Percentiles rank a stretch among this genome's conserved stretches.
These are phyloP conservation scores for Zosterops lateralis DNA, from an alignment of 2,113 vertebrate species.

Conservation along the genomic window DNA sequence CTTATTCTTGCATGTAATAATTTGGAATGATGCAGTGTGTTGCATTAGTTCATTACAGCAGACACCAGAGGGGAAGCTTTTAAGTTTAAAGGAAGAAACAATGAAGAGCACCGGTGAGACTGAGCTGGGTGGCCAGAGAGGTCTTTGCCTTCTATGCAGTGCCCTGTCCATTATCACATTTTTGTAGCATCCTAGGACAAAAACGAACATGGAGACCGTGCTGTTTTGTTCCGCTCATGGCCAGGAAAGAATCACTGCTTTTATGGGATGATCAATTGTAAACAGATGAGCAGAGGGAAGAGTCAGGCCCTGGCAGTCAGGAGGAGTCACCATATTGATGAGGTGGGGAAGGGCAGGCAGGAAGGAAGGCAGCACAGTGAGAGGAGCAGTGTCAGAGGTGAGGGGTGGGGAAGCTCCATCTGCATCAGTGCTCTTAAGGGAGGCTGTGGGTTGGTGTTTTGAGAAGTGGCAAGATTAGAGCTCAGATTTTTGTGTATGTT, in stretches of 20 bases:
- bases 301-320: not conserved
- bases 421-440: not conserved
- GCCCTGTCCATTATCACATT: not conserved
- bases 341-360: not conserved
- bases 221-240: not conserved
- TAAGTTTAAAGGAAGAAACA: not conserved
- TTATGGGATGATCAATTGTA: not conserved
- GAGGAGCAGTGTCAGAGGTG: not conserved
- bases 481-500: not conserved
- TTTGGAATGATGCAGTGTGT: not conserved
- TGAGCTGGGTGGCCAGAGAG: not conserved
- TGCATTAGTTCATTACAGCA: not conserved
- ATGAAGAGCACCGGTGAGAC: not conserved
- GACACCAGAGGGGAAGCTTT: not conserved
- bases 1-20: not conserved
- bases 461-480: not conserved
- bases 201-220: not conserved
- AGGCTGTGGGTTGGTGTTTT: not conserved
- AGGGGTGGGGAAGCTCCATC: not conserved
- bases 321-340: fast-evolving
- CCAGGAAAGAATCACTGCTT: not conserved
- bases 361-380: not conserved
- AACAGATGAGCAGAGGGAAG: not conserved
- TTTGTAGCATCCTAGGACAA: not conserved
- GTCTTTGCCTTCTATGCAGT: not conserved